Percentiles rank a stretch among this genome's conserved stretches.
These are phyloP conservation scores for Mamestra configurata DNA, from an alignment of 1,140 invertebrate genomes.

Conservation along the genomic window DNA sequence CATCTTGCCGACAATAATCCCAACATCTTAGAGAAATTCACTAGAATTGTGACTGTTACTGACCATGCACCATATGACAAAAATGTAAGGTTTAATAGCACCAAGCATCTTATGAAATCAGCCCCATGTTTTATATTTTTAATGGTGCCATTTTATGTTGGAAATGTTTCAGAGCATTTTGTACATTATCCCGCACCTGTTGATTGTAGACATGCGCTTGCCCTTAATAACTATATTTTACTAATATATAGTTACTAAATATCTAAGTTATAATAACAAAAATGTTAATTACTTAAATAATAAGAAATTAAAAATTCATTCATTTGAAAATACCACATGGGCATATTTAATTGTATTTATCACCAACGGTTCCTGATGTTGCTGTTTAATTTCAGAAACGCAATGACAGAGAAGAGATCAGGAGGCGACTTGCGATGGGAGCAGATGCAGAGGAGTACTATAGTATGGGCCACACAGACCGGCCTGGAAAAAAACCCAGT, in stretches of 20 bases:
- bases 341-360: too few relatives aligned
- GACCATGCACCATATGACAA: conserved; percentile 77
- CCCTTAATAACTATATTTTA: too few relatives aligned
- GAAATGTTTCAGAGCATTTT: too few relatives aligned
- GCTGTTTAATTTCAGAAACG: conserved; percentile 89
- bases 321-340: too few relatives aligned
- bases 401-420: conserved; percentile 97
- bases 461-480: conserved; percentile 88
- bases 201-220: too few relatives aligned
- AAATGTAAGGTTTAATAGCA: conserved; percentile 72
- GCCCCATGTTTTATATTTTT: not conserved
- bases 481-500: conserved; percentile 94
- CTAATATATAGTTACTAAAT: too few relatives aligned
- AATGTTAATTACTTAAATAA: too few relatives aligned
- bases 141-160: too few relatives aligned
- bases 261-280: too few relatives aligned
- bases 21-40: conserved; percentile 91
- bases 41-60: conserved; percentile 89
- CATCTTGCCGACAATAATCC: conserved; percentile 76
- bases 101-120: too few relatives aligned
- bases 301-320: too few relatives aligned
- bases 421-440: conserved; percentile 95
- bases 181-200: too few relatives aligned
- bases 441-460: conserved; percentile 93
- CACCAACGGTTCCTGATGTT: not conserved